Base-by-base conservation (phyloP, 1,140 invertebrate genomes). In the Venustaconcha ellipsiformis region DNA sequence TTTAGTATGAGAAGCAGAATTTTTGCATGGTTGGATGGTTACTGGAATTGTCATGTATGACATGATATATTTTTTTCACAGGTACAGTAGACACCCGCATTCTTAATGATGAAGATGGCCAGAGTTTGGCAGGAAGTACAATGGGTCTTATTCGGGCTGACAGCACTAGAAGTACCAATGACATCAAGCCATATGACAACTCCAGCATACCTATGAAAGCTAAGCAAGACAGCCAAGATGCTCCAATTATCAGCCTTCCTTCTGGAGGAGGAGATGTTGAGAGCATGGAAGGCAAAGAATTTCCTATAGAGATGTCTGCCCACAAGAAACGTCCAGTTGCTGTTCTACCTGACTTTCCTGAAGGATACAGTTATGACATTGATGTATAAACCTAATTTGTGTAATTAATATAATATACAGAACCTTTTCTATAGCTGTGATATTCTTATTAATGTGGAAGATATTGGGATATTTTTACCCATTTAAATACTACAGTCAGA, bases 91-190 rank as follows among this genome's bases (percentile, higher is more conserved):
- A 58, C 23, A 69, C 48, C 59, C 23, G 14, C n/a, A 23, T 13
- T 30, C 57, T 63, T n/a, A 79, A 78, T 67, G 82, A 80, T 56
- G 75, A 67, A n/a, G 87, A 87, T 59, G 83, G 77, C 6, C 74
- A 79, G 58, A 88, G 87, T 73, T 48, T 84, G 26, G 79, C 82
- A 58, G 86, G 83, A 14, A 86, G 84, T 66, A 85, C 82, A 5
- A 69, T 81, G 1, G 82, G 82, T 15, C 82, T 87, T 14, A 80
- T 87, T 20, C 76, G 80, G n/a, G 57, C 26, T 15, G 58, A 67
- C 3, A 77, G 69, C 60, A 26, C 68, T 37, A 26, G 72, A n/a
- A 18, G 57, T 56, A 68, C 65, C 18, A 65, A 60, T 48, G 0
- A 66, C 3, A 48, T 37, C 23, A 15, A 57, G 64, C 26, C 59